Percentiles rank a stretch among this genome's conserved stretches.
phyloP scores from a whole-genome alignment of 35 echinoderm and acorn worm species.

The Eucidaris tribuloides region DNA sequence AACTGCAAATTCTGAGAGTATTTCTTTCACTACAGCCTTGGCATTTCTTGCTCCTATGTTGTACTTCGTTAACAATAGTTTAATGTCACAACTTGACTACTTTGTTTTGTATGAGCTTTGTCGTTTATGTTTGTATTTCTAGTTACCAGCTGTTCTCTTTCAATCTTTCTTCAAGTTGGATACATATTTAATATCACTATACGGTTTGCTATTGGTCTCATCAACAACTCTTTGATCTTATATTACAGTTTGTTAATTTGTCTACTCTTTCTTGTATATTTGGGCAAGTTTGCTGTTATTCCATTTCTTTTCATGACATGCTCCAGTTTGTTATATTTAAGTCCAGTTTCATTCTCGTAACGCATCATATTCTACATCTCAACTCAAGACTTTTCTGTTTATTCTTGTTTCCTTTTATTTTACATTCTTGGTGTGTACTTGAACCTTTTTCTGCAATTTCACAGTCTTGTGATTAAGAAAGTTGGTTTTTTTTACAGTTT shows the following conservation, averaged over 20 bases:
- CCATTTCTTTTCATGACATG: neutral
- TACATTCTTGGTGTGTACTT: neutral
- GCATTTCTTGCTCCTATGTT: neutral
- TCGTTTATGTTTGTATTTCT: neutral
- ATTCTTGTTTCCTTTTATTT: neutral
- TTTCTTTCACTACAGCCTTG: neutral
- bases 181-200: too few species aligned
- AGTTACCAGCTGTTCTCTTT: neutral
- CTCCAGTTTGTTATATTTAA: too few species aligned
- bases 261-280: neutral
- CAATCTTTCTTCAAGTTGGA: neutral
- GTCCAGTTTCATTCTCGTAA: too few species aligned
- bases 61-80: neutral
- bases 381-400: too few species aligned
- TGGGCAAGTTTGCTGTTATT: neutral
- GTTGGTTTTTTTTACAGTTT: neutral
- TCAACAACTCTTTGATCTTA: neutral
- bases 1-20: constrained; percentile 23
- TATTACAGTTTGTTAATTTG: neutral
- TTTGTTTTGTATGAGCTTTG: neutral
- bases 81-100: neutral
- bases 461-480: neutral
- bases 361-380: too few species aligned
- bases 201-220: neutral
- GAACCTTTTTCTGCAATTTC: neutral